Evolutionary conservation across 2,113 vertebrate genomes (phyloP), one percentile per base, ranked within the genome.

Genomic region (Synchiropus splendidus): DNA sequence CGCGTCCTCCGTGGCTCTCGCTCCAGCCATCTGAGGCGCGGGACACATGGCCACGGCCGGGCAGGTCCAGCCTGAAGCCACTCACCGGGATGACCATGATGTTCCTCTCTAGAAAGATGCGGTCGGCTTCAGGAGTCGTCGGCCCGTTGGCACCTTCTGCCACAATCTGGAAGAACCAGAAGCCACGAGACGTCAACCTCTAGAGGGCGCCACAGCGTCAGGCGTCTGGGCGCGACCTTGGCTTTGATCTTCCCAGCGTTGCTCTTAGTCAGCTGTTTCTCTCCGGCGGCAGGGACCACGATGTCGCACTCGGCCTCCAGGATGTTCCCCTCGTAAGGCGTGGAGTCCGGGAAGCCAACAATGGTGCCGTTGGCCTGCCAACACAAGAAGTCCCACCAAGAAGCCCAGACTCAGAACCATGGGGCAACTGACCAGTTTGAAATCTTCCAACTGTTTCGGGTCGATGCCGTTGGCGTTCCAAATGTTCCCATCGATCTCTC

Each of bases 11-110:
- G n/a, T n/a, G n/a, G n/a, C n/a, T n/a, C n/a, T n/a, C n/a, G n/a
- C n/a, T n/a, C n/a, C n/a, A n/a, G n/a, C n/a, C n/a, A n/a, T n/a
- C n/a, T n/a, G n/a, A n/a, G n/a, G n/a, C n/a, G n/a, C n/a, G n/a
- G n/a, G n/a, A n/a, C n/a, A n/a, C n/a, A n/a, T n/a, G n/a, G n/a
- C n/a, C n/a, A n/a, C n/a, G n/a, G n/a, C n/a, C n/a, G n/a, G n/a
- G n/a, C n/a, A n/a, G n/a, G n/a, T n/a, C n/a, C n/a, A 10, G 3
- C 18, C 10, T 10, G n/a, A 9, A 10, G 31, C 18, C 4, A 70
- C 92, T 86, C 74, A 98, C 92, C 52, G 94, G 94, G 72, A 98
- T 94, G 70, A 97, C 94, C 90, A 98, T 81, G 51, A 96, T 84
- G 64, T 96, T 96, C 48, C 89, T 81, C 59, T 96, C 90, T 74